Percentiles rank a stretch among this genome's conserved stretches.
phyloP scores from a whole-genome alignment of 1,140 invertebrate species.

The Ostrea edulis region DNA sequence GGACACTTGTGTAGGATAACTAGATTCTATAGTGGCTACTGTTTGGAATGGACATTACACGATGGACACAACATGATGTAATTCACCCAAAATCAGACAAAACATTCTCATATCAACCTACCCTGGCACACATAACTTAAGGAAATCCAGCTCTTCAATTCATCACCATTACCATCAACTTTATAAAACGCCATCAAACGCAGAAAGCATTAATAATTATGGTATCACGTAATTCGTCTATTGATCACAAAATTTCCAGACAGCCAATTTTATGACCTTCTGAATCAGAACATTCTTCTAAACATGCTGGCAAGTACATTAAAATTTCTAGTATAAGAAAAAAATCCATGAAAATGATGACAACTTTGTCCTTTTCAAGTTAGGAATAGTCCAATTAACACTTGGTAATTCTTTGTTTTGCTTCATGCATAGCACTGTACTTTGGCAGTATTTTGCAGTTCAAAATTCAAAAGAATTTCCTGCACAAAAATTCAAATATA shows the following conservation, averaged over 20 bases:
- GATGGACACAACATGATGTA: background rate
- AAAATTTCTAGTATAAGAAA: conserved; percentile 7
- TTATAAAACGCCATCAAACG: conserved; percentile 3
- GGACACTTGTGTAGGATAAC: background rate
- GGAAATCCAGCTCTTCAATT: conserved; percentile 14
- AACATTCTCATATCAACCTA: background rate
- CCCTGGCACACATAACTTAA: conserved; percentile 32
- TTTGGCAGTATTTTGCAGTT: conserved; percentile 6
- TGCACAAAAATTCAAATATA: background rate
- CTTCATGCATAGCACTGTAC: background rate
- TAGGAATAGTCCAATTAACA: background rate
- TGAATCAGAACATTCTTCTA: background rate
- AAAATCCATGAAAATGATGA: conserved; percentile 13
- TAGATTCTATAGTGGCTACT: background rate
- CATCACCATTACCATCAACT: background rate
- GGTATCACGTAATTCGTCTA: conserved; percentile 25
- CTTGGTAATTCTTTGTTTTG: background rate
- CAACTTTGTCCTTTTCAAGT: background rate
- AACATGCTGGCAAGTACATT: background rate
- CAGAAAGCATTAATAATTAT: conserved; percentile 8
- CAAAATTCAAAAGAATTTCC: conserved; percentile 31
- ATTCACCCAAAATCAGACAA: no score
- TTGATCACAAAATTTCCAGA: conserved; percentile 18
- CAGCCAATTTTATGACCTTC: background rate
- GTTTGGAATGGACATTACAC: background rate